Evolutionary conservation across 2,888 invertebrate genomes (phyloP).

Genomic region (Cheilosia scutellata): DNA sequence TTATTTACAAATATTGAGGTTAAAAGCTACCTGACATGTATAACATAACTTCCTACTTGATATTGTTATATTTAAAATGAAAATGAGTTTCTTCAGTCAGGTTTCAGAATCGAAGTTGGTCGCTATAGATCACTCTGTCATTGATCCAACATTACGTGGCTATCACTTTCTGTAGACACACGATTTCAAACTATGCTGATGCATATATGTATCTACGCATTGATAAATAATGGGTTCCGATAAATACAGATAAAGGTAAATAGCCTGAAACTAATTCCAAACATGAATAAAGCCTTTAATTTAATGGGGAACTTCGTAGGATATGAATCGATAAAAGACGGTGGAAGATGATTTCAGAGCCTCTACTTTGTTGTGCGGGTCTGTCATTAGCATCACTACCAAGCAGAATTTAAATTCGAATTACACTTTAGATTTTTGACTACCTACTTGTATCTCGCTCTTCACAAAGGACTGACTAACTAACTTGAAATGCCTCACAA

Average conservation of each 20-base stretch:
- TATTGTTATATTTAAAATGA: background rate
- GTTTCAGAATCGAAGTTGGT: conserved; percentile 22
- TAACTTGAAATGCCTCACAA: conserved; percentile 10
- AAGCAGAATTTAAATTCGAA: no score
- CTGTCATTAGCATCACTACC: background rate
- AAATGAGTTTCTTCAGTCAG: conserved; percentile 9
- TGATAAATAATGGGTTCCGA: conserved; percentile 62
- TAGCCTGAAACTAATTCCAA: conserved; percentile 25
- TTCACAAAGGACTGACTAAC: background rate
- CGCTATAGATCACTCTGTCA: conserved; percentile 59
- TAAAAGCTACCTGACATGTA: no score
- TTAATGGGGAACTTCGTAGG: conserved; percentile 57
- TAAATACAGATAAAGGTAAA: conserved; percentile 40
- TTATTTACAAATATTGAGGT: no score
- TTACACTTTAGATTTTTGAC: no score
- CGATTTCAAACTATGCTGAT: conserved; percentile 17
- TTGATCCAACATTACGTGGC: conserved; percentile 20
- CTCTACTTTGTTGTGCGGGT: background rate
- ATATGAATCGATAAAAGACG: conserved; percentile 12
- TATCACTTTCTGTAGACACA: conserved; percentile 39
- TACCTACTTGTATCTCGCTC: background rate
- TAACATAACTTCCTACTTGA: background rate
- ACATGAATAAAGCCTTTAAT: conserved; percentile 35
- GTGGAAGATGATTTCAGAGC: background rate
- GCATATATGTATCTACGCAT: conserved; percentile 42